Evolutionary conservation across 1,140 invertebrate genomes (phyloP).

Genomic region (Neotoxoptera formosana): DNA sequence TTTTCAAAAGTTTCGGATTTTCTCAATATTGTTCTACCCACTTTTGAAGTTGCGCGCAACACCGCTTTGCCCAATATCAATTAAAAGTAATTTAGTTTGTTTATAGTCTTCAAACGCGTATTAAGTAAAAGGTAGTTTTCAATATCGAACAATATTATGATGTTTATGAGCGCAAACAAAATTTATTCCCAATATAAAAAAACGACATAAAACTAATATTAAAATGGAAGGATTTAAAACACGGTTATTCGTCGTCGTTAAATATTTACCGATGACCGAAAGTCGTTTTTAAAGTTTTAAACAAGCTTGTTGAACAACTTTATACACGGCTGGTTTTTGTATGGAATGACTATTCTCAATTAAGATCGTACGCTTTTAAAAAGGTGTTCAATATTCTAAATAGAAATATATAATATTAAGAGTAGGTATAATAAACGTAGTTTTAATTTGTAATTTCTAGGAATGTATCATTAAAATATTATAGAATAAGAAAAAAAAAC

Average conservation of each 20-base stretch:
- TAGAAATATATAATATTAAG: background rate
- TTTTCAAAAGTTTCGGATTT: background rate
- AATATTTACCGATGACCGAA: background rate
- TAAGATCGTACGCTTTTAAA: background rate
- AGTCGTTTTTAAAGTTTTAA: constrained; percentile 18
- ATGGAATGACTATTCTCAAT: background rate
- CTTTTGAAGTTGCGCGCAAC: background rate
- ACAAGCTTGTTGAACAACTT: constrained; percentile 23
- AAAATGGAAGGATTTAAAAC: background rate
- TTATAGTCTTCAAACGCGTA: background rate
- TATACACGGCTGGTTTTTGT: background rate
- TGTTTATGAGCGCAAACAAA: background rate
- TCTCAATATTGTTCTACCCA: background rate
- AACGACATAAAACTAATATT: background rate
- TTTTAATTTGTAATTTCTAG: background rate
- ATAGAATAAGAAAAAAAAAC: background rate
- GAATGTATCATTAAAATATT: background rate
- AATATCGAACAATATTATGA: background rate
- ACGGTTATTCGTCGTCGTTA: background rate
- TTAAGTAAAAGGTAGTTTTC: background rate
- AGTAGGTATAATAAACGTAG: background rate
- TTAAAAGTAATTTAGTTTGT: constrained; percentile 31
- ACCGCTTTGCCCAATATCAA: background rate
- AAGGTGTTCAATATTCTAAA: background rate
- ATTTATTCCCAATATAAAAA: background rate